phyloP scores from a whole-genome alignment of 2,797 vertebrate genomes.

The Odontamblyopus lacepedii region DNA sequence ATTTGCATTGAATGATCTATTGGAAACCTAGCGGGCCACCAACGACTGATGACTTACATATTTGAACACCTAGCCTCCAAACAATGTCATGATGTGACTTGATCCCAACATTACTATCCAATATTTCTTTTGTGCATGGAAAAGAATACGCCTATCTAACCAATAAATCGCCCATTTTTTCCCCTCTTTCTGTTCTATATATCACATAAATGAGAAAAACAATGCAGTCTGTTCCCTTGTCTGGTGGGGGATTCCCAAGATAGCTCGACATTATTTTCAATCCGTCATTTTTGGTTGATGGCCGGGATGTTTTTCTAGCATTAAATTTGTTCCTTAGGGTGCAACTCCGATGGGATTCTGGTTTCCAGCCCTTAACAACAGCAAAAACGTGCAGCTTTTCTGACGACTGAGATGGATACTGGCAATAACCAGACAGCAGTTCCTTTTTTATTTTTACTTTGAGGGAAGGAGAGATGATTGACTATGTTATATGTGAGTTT shows the following conservation, averaged over 20 bases:
- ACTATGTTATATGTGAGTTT: slow-evolving; percentile 81
- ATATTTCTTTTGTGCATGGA: slow-evolving; percentile 77
- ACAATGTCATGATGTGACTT: slow-evolving; percentile 80
- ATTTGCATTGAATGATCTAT: slow-evolving; percentile 78
- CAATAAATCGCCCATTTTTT: slow-evolving; percentile 81
- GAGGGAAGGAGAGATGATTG: slow-evolving; percentile 79
- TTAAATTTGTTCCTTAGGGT: slow-evolving; percentile 84
- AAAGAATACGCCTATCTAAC: slow-evolving; percentile 79
- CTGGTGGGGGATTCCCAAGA: slow-evolving; percentile 83
- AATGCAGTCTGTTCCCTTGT: slow-evolving; percentile 82
- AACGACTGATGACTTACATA: slow-evolving; percentile 72
- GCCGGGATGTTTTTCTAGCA: slow-evolving; percentile 84
- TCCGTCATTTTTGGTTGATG: slow-evolving; percentile 85
- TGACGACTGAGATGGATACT: slow-evolving; percentile 84
- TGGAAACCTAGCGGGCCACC: slow-evolving; percentile 69
- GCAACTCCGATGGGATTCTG: slow-evolving; percentile 80
- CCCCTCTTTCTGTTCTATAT: slow-evolving; percentile 81
- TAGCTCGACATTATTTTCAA: slow-evolving; percentile 83
- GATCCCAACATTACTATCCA: slow-evolving; percentile 77
- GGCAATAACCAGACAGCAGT: slow-evolving; percentile 82
- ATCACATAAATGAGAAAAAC: slow-evolving; percentile 84
- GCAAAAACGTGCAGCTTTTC: slow-evolving; percentile 83
- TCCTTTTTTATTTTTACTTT: slow-evolving; percentile 82
- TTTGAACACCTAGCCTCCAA: slow-evolving; percentile 74
- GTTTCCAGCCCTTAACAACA: slow-evolving; percentile 82